Percentiles rank a stretch among this genome's conserved stretches.
phyloP scores from a whole-genome alignment of 2,797 vertebrate genomes.

The Neosilurus hyrtlii region DNA sequence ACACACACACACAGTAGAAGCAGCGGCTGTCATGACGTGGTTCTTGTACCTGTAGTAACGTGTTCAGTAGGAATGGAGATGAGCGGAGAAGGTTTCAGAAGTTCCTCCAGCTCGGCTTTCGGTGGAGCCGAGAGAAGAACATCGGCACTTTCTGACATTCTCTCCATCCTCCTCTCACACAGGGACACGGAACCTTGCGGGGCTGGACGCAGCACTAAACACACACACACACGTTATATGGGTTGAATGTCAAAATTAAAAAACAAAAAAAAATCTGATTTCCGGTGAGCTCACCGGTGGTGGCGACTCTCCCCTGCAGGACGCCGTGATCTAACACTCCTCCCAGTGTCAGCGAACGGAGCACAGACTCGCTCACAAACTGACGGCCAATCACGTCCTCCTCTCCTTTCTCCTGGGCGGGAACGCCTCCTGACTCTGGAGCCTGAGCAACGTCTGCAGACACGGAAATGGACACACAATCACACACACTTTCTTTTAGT shows the following conservation, averaged over 20 bases:
- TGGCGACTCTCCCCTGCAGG: slow-evolving; percentile 66
- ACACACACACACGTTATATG: not conserved
- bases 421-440: slow-evolving; percentile 65
- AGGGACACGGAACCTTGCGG: slow-evolving; percentile 62
- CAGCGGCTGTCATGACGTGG: not conserved
- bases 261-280: not conserved
- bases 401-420: slow-evolving; percentile 84
- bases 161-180: slow-evolving; percentile 51
- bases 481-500: not conserved
- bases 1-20: no score
- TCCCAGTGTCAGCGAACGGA: slow-evolving; percentile 87
- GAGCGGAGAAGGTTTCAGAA: slow-evolving; percentile 31
- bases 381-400: slow-evolving; percentile 88
- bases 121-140: slow-evolving; percentile 52
- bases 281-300: slow-evolving; percentile 41
- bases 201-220: slow-evolving; percentile 61
- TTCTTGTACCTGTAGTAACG: slow-evolving; percentile 34
- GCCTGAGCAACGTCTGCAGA: slow-evolving; percentile 66
- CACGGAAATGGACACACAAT: slow-evolving; percentile 42
- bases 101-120: slow-evolving; percentile 46
- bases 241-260: not conserved
- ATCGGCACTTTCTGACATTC: slow-evolving; percentile 37
- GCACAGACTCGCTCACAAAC: slow-evolving; percentile 93
- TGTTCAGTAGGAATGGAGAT: slow-evolving; percentile 36
- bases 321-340: slow-evolving; percentile 83